Evolutionary conservation across 2,888 invertebrate genomes (phyloP), one percentile per base, ranked within the genome.

Genomic region (Drymonia ruficornis): DNA sequence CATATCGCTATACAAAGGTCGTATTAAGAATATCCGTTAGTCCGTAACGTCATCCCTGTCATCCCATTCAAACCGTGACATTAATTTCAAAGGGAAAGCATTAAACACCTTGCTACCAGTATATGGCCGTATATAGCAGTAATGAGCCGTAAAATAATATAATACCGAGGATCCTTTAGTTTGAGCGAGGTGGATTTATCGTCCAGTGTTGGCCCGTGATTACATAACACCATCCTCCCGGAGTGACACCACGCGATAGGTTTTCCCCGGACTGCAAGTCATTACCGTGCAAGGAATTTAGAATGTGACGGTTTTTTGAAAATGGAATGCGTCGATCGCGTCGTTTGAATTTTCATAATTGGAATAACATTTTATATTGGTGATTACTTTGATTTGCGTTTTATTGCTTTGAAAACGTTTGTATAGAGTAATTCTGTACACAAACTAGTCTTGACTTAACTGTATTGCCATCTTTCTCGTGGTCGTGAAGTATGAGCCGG

Each of bases 121-220:
- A 15, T 47, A 34, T 6, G 45, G 12, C 4, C 34, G 12, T 47
- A 18, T 19, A n/a, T 16, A 31, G 5, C 31, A 4, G 29, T 34
- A 34, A 70, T 65, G 67, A 69, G 73, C 68, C 65, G 75, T 80
- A 78, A 80, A 77, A 77, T 81, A 76, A 82, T 87, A 84, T 81
- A 80, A 84, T 78, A 75, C 70, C 29, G 67, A 51, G 59, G 65
- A 58, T 63, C 66, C 63, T 66, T 58, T 59, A 64, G 69, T 73
- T 69, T 69, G 65, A 65, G 65, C 55, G 61, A 55, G 56, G 62
- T 62, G 71, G 77, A 82, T 86, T 87, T 83, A 85, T 83, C 70
- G 74, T 74, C 68, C 74, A 55, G 65, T 52, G 70, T 69, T 65
- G 64, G 67, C 72, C 70, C 75, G 78, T 88, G 89, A 89, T 89